Evolutionary conservation across 2,888 invertebrate genomes (phyloP).

Genomic region (Shargacucullia verbasci): DNA sequence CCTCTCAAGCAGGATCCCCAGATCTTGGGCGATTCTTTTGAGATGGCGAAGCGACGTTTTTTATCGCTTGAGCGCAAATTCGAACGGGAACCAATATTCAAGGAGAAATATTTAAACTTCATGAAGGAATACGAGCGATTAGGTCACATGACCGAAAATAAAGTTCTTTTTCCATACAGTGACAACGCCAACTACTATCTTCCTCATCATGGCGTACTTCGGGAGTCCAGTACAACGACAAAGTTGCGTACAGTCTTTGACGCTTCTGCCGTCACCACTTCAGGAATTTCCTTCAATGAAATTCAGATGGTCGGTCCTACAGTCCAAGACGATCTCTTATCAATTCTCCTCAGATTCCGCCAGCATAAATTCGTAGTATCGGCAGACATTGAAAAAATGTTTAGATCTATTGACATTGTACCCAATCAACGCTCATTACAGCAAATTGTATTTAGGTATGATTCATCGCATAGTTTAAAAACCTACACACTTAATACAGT

Average conservation of each 20-base stretch:
- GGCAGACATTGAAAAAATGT: conserved; percentile 28
- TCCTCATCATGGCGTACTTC: conserved; percentile 54
- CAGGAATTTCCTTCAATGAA: conserved; percentile 47
- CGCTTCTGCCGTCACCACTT: conserved; percentile 42
- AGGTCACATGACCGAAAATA: conserved; percentile 23
- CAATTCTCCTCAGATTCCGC: conserved; percentile 46
- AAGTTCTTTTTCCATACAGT: neutral
- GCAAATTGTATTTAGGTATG: conserved; percentile 2
- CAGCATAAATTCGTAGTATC: conserved; percentile 24
- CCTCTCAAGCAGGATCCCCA: conserved; percentile 15
- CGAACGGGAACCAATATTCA: conserved; percentile 1
- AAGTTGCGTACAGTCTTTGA: conserved; percentile 57
- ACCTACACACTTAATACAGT: no score
- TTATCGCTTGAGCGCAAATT: conserved; percentile 34
- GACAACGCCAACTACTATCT: conserved; percentile 34
- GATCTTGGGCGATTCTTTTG: conserved; percentile 23
- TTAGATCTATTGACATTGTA: conserved; percentile 7
- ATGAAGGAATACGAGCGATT: conserved; percentile 14
- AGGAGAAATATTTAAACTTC: conserved; percentile 20
- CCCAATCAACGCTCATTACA: conserved; percentile 12
- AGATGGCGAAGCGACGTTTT: conserved; percentile 42
- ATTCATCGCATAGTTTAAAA: no score
- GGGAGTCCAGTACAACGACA: conserved; percentile 44
- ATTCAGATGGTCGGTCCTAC: conserved; percentile 37
- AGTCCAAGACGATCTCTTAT: conserved; percentile 46